Evolutionary conservation across 2,797 vertebrate genomes (phyloP).

Genomic region (Basileuterus tristriatus): DNA sequence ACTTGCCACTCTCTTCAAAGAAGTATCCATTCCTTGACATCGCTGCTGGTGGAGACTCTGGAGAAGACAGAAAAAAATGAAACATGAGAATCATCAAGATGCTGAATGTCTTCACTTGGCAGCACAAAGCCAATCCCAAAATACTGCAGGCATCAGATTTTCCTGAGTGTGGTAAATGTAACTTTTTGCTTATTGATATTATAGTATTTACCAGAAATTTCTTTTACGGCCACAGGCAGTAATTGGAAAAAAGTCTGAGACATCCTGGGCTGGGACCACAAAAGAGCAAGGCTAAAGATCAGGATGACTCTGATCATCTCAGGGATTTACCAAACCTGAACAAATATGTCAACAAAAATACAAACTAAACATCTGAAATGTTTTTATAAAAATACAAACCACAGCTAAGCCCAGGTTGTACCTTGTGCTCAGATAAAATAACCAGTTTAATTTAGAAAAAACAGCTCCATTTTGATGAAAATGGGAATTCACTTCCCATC

Average conservation of each 20-base stretch:
- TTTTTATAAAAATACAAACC: background rate
- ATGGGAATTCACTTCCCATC: background rate
- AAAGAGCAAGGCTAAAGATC: background rate
- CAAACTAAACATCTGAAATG: background rate
- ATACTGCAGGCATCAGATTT: background rate
- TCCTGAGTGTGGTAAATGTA: background rate
- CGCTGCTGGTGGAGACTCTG: conserved; percentile 86
- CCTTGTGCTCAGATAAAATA: background rate
- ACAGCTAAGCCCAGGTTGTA: background rate
- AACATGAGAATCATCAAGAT: background rate
- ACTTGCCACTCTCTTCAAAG: conserved; percentile 95
- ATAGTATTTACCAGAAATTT: background rate
- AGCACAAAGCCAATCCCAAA: background rate
- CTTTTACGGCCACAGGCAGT: too few relatives aligned
- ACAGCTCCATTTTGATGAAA: background rate
- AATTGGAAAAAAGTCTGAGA: background rate
- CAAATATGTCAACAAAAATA: background rate
- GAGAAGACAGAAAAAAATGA: background rate
- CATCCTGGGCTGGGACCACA: background rate
- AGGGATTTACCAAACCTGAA: background rate
- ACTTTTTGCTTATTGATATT: background rate
- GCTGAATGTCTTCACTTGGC: background rate
- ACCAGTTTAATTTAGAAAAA: background rate
- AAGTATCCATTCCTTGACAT: conserved; percentile 95
- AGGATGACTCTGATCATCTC: background rate